These are phyloP conservation scores for Nothoprocta perdicaria DNA, from an alignment of 2,113 vertebrate genomes.

Conservation along the genomic window DNA sequence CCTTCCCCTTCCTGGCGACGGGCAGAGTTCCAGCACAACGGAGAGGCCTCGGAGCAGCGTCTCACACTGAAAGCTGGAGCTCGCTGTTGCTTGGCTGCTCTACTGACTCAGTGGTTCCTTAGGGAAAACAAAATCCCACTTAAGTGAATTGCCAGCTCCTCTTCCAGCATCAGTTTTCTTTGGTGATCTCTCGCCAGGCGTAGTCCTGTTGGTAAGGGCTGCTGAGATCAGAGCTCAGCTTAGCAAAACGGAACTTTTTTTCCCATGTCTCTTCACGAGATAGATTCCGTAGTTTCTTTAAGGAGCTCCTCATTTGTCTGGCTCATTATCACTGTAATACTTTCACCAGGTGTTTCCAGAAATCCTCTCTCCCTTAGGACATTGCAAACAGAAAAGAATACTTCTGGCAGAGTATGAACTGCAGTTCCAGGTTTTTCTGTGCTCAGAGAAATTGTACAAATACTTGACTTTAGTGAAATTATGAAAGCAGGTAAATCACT, in stretches of 20 bases:
- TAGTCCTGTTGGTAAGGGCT: background rate
- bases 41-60: accelerated
- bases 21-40: accelerated
- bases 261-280: background rate
- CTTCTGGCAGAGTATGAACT: background rate
- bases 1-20: background rate
- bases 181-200: background rate
- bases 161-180: background rate
- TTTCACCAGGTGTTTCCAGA: background rate
- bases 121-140: background rate
- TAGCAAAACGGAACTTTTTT: background rate
- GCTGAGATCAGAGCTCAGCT: background rate
- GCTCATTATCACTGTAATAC: background rate
- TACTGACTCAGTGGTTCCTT: background rate
- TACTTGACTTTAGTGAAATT: background rate
- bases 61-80: background rate
- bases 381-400: background rate
- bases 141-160: background rate
- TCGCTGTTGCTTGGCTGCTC: background rate
- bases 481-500: background rate
- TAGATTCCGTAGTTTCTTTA: background rate
- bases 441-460: background rate
- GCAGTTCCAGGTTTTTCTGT: background rate
- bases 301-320: background rate
- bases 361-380: background rate